Evolutionary conservation across 2,797 vertebrate genomes (phyloP).

Genomic region (Halcyon smyrnensis): DNA sequence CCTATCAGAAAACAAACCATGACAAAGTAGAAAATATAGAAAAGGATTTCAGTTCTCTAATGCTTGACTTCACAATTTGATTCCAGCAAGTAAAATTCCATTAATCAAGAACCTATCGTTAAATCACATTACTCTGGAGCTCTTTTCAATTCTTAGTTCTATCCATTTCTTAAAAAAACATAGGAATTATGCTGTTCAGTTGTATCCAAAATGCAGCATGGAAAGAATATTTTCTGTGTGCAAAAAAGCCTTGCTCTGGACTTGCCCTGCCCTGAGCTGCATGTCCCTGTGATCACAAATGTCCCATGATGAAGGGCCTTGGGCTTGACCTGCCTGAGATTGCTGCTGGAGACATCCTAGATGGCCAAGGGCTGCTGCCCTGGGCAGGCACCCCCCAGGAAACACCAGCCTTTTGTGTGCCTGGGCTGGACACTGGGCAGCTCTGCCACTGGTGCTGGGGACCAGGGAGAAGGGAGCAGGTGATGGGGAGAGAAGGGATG

Average conservation of each 20-base stretch:
- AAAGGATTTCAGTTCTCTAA: neutral
- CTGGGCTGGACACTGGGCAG: neutral
- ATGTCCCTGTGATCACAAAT: neutral
- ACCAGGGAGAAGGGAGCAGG: neutral
- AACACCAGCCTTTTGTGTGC: neutral
- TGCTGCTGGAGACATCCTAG: accelerated
- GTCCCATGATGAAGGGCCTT: accelerated
- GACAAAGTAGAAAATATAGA: neutral
- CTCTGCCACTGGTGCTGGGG: neutral
- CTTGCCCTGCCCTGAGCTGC: neutral
- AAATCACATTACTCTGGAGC: neutral
- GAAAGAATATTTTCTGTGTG: neutral
- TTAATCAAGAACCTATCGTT: conserved; percentile 15
- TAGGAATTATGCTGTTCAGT: neutral
- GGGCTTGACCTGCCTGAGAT: neutral
- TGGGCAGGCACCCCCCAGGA: neutral
- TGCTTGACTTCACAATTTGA: conserved; percentile 50
- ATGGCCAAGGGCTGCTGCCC: neutral
- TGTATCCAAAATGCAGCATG: neutral
- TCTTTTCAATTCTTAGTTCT: neutral
- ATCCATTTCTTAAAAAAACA: neutral
- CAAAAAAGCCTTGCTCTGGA: accelerated
- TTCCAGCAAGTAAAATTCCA: neutral
- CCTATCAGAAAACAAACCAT: conserved; percentile 32
- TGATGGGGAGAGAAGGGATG: accelerated